phyloP scores from a whole-genome alignment of 1,140 invertebrate genomes.

The Orius laevigatus region DNA sequence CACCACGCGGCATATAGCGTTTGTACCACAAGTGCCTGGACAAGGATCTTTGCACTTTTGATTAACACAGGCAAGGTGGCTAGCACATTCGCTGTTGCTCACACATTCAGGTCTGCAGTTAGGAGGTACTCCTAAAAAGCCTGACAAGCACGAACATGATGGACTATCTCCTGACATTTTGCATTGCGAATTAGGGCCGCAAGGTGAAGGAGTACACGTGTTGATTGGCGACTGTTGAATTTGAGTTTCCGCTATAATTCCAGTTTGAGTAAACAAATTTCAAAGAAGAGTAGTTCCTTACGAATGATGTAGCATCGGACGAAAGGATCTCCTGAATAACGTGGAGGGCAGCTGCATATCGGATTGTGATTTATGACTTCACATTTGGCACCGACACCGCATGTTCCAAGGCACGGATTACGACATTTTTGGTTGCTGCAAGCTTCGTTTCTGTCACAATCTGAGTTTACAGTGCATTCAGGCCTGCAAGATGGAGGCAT shows the following conservation, averaged over 20 bases:
- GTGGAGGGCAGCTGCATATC: slow-evolving; percentile 50
- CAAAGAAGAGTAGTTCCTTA: slow-evolving; percentile 5
- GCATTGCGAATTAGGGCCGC: slow-evolving; percentile 51
- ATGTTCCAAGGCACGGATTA: slow-evolving; percentile 45
- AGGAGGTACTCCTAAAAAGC: slow-evolving; percentile 41
- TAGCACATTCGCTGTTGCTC: slow-evolving; percentile 42
- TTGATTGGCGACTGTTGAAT: slow-evolving; percentile 34
- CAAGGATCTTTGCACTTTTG: slow-evolving; percentile 52
- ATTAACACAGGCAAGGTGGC: slow-evolving; percentile 43
- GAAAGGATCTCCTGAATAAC: slow-evolving; percentile 58
- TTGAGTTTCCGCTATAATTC: neutral
- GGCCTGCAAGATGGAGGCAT: slow-evolving; percentile 53
- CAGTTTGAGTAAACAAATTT: neutral
- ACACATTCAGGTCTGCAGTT: slow-evolving; percentile 47
- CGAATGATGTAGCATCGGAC: slow-evolving; percentile 34
- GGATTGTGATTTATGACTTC: slow-evolving; percentile 55
- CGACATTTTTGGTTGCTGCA: slow-evolving; percentile 47
- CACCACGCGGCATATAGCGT: slow-evolving; percentile 45
- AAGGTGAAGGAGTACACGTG: slow-evolving; percentile 35
- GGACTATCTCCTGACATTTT: slow-evolving; percentile 37
- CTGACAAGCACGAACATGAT: slow-evolving; percentile 43
- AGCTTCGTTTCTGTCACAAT: slow-evolving; percentile 41
- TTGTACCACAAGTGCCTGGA: slow-evolving; percentile 40
- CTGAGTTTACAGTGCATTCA: slow-evolving; percentile 51
- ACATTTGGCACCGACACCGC: slow-evolving; percentile 51